Base-by-base conservation (phyloP, 2,797 vertebrate genomes). In the Novumbra hubbsi region DNA sequence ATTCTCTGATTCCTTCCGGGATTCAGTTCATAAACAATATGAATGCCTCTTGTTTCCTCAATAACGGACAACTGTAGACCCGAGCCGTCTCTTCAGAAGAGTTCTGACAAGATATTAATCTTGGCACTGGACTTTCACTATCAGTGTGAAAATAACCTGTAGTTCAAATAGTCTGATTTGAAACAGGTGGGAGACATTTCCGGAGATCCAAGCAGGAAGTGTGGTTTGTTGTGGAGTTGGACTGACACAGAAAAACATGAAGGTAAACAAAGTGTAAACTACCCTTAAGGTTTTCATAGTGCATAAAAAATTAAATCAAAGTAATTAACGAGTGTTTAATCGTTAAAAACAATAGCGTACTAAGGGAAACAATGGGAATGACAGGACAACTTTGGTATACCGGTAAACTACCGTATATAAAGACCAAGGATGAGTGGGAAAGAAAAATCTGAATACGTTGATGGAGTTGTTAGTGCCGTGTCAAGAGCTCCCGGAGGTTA, bases 301-400 rank as follows among this genome's bases (percentile, higher is more conserved):
- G 48, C 68, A 75, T 83, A 87, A 85, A 78, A 57, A 82, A 76
- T 70, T 55, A 80, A 79, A 79, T 84, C 89, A 88, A 84, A 70
- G 34, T 78, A 63, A 77, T 72, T 78, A 71, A 80, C 57, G 84
- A 75, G 83, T 74, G 32, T 34, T 34, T 34, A 34, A 57, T 24
- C 0, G 21, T 57, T 57, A 57, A 57, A 57, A 24, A 57, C 21
- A 57, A 57, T 24, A 21, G n/a, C n/a, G 55, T 12, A 24, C 8
- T 9, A 57, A 50, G 74, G 64, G 80, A 78, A 73, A 8, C 41
- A 4, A 45, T 45, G 78, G 87, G 90, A 90, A 92, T 89, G 90
- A 90, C 88, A 85, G 76, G 86, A 86, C 83, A 81, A 92, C 92
- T 94, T 94, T 94, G 93, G 92, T 91, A 91, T 89, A 90, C 85